Evolutionary conservation across 2,797 vertebrate species (phyloP).

Genomic region (Hemibagrus guttatus): DNA sequence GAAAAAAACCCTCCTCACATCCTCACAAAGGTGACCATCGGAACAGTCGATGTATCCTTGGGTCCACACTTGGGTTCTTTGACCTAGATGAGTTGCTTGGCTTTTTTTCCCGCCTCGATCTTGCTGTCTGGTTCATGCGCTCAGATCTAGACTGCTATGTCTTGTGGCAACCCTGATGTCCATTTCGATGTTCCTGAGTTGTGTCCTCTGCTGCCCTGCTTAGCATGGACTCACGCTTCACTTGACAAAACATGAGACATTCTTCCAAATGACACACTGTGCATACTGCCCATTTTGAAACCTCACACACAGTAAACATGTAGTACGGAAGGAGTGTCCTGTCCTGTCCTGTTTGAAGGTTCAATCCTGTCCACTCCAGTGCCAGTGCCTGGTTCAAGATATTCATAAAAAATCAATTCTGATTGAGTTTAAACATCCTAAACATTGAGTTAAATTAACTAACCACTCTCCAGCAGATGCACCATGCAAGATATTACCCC

Average conservation of each 20-base stretch:
- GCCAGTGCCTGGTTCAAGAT: neutral
- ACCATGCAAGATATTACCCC: neutral
- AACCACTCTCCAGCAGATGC: neutral
- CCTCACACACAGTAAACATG: neutral
- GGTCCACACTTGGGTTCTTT: neutral
- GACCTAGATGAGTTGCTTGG: neutral
- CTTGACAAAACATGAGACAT: slow-evolving; percentile 4
- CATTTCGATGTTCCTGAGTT: slow-evolving; percentile 2
- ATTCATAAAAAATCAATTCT: no score
- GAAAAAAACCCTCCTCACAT: neutral
- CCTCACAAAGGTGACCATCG: neutral
- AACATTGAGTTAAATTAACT: no score
- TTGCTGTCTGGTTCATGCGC: neutral
- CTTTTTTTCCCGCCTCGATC: no score
- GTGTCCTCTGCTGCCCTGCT: neutral
- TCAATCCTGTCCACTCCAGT: neutral
- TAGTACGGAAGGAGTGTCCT: neutral
- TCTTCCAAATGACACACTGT: neutral
- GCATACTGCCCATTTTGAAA: neutral
- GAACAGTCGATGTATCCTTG: neutral
- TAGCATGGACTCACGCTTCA: neutral
- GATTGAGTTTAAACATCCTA: no score
- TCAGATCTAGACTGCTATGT: neutral
- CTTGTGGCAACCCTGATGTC: slow-evolving; percentile 24
- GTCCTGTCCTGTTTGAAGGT: neutral